phyloP scores from a whole-genome alignment of 2,113 vertebrate species.

The Pitta sordida region DNA sequence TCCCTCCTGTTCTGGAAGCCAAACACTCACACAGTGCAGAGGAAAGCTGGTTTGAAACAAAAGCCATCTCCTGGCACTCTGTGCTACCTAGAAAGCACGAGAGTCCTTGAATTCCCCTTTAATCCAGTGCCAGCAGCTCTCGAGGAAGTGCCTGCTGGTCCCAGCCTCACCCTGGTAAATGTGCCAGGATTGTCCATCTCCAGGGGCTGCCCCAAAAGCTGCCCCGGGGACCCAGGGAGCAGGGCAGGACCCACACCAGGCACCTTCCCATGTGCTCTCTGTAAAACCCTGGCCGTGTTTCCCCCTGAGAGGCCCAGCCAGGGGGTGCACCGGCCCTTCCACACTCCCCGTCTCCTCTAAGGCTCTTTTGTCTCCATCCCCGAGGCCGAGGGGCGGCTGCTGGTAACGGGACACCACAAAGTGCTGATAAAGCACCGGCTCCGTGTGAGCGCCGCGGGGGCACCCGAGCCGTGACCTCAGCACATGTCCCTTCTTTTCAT shows the following conservation, averaged over 20 bases:
- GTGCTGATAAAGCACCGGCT: not conserved
- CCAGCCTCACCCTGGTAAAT: accelerated
- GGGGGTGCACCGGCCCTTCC: not conserved
- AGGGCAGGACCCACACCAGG: accelerated
- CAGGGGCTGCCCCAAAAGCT: not conserved
- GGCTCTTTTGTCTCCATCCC: not conserved
- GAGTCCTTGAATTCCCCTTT: not conserved
- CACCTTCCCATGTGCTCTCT: not conserved
- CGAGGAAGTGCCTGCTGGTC: not conserved
- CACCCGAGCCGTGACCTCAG: not conserved
- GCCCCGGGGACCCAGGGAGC: not conserved
- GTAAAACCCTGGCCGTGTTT: accelerated
- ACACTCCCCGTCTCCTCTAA: not conserved
- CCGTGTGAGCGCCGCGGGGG: accelerated
- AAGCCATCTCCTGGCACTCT: not conserved
- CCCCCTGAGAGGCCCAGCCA: not conserved
- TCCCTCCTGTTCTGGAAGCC: not conserved
- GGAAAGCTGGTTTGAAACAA: not conserved
- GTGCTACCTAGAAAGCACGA: not conserved
- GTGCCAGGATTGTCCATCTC: not conserved
- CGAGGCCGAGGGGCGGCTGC: not conserved
- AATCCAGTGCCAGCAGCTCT: not conserved
- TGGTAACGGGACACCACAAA: conserved; percentile 6
- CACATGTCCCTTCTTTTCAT: not conserved
- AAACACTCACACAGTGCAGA: not conserved